phyloP scores from a whole-genome alignment of 2,113 vertebrate genomes.

The Anarhynchus alexandrinus region DNA sequence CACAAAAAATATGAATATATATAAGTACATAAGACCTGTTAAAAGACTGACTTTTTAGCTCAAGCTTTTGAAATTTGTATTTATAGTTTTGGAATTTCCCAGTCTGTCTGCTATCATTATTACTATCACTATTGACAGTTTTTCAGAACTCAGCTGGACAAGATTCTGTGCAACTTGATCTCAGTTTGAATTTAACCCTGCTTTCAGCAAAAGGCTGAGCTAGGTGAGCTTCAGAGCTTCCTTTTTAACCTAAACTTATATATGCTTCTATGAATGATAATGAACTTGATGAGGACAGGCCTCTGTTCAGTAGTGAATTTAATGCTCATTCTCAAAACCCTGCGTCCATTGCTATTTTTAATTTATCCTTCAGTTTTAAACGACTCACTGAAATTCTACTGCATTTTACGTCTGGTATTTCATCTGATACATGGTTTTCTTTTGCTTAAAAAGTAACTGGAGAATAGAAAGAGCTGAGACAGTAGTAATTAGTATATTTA shows the following conservation, averaged over 20 bases:
- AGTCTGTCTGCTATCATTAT: neutral
- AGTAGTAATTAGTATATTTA: neutral
- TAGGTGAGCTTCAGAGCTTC: neutral
- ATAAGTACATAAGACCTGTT: neutral
- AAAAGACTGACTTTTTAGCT: neutral
- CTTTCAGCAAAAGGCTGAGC: neutral
- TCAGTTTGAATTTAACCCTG: neutral
- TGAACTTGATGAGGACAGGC: neutral
- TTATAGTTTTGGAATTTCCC: neutral
- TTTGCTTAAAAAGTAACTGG: neutral
- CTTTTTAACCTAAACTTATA: neutral
- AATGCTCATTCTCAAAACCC: neutral
- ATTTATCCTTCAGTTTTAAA: neutral
- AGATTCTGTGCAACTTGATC: neutral
- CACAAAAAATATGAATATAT: neutral
- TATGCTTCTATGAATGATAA: neutral
- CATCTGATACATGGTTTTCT: neutral
- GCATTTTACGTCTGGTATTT: neutral
- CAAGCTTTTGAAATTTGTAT: neutral
- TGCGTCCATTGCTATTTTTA: neutral
- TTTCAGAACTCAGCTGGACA: neutral
- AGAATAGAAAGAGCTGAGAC: neutral
- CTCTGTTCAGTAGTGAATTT: neutral
- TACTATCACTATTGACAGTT: neutral
- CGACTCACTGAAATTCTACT: neutral